phyloP scores from a whole-genome alignment of 1,140 invertebrate genomes.

The Zaprionus taronus region DNA sequence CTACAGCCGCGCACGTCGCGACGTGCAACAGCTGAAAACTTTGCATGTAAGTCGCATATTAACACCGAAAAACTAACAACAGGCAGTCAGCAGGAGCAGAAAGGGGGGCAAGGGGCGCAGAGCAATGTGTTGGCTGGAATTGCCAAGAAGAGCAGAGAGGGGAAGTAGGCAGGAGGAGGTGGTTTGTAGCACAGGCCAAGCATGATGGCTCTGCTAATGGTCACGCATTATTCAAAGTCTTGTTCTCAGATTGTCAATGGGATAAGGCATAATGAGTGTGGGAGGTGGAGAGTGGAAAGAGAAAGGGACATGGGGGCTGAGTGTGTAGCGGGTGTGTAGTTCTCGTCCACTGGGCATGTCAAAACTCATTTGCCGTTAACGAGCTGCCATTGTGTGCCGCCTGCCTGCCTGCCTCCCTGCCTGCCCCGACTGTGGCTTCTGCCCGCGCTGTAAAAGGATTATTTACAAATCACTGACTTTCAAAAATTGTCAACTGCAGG shows the following conservation, averaged over 20 bases:
- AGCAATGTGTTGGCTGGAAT: conserved; percentile 71
- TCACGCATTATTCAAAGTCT: conserved; percentile 79
- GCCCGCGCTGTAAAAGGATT: conserved; percentile 76
- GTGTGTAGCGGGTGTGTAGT: not conserved
- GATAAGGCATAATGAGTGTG: conserved; percentile 22
- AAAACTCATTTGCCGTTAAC: conserved; percentile 81
- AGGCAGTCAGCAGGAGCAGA: not conserved
- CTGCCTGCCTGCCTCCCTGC: not conserved
- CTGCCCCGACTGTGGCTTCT: not conserved
- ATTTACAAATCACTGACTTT: conserved; percentile 83
- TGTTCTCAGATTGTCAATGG: conserved; percentile 75
- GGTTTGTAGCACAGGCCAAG: not conserved
- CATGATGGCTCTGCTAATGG: conserved; percentile 73
- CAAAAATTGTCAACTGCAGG: conserved; percentile 83
- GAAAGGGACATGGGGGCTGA: not conserved
- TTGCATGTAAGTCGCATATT: conserved; percentile 79
- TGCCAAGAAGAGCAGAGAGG: conserved; percentile 41
- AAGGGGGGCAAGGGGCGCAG: not conserved
- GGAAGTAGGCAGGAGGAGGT: not conserved
- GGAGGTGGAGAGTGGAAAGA: not conserved
- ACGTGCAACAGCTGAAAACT: conserved; percentile 62
- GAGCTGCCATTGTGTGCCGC: conserved; percentile 72
- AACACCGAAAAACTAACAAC: conserved; percentile 76
- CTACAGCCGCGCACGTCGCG: not conserved
- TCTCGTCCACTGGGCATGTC: conserved; percentile 72